Base-by-base conservation (phyloP, 2,888 invertebrate species). In the Adelognathus sp. region DNA sequence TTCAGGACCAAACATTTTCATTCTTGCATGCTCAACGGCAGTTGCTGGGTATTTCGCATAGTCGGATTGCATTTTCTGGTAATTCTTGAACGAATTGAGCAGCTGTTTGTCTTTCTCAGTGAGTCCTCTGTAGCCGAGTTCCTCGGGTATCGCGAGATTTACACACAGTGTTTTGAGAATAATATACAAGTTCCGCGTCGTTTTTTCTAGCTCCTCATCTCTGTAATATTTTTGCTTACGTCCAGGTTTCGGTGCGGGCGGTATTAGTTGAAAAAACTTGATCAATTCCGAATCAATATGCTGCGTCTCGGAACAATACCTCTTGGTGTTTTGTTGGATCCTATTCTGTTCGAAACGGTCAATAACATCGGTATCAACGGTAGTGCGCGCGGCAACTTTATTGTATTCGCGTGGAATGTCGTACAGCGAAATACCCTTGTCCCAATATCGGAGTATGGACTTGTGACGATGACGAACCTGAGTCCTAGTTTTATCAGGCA, bases 391-490 rank as follows among this genome's bases (percentile, higher is more conserved):
- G 94, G 89, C 94, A 86, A 24, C 7, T 54, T 44, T 46, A 5
- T 58, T 9, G 9, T 11, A 7, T n/a, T 58, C 9, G 4, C 84
- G 67, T 0, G 81, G 82, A 6, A 85, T 82, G 18, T 75, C 46
- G 36, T 52, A 72, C 5, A 84, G 27, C 7, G 73, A 39, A 3
- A 84, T 50, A 0, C 86, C 86, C 5, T 83, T 82, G 4, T 70
- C 72, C 61, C 82, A 67, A 73, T 86, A 83, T 4, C 85, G 82
- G 14, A 44, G 24, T 44, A 95, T 92, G 0, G 93, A 93, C 0
- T 89, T 52, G 86, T 93, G 94, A 24, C 96, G 93, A 61, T 94
- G 93, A 39, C 95, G 92, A 60, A 95, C 92, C 83, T 94, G 93
- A 1, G 92, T 92, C 50, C 95, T 91, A 36, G 92, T 92, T 85